These are phyloP conservation scores for Etheostoma perlongum DNA, from an alignment of 2,797 vertebrate genomes.

Conservation along the genomic window DNA sequence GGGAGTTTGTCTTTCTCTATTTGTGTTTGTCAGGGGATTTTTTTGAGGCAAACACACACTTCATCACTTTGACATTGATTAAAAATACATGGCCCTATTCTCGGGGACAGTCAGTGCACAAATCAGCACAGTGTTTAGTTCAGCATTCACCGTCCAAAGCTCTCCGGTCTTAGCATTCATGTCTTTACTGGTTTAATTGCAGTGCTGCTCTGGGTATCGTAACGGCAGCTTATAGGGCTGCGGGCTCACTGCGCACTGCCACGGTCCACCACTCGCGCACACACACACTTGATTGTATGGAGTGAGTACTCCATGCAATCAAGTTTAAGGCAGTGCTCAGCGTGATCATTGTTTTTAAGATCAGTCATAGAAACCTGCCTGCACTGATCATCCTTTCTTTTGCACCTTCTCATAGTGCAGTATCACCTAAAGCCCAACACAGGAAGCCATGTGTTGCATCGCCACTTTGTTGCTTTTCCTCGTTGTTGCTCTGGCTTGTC, in stretches of 20 bases:
- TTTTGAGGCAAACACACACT: conserved; percentile 78
- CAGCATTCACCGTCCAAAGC: conserved; percentile 52
- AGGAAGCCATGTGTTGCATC: conserved; percentile 8
- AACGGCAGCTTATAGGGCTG: conserved; percentile 63
- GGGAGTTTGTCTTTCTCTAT: conserved; percentile 77
- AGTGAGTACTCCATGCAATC: conserved; percentile 24
- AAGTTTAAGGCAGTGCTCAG: conserved; percentile 40
- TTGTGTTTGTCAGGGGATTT: conserved; percentile 81
- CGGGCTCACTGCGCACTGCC: conserved; percentile 50
- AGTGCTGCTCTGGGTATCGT: conserved; percentile 73
- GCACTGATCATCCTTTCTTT: conserved; percentile 8
- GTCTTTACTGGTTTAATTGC: conserved; percentile 72
- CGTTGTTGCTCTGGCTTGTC: neutral
- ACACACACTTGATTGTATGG: neutral
- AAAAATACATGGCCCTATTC: conserved; percentile 83
- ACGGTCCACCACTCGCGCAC: conserved; percentile 32
- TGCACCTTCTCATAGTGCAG: conserved; percentile 6
- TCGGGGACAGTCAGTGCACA: conserved; percentile 77
- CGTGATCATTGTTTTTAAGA: conserved; percentile 59
- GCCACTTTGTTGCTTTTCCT: conserved; percentile 15
- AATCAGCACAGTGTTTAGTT: conserved; percentile 78
- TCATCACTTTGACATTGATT: conserved; percentile 85
- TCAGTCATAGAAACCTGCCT: conserved; percentile 42
- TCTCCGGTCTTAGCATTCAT: conserved; percentile 46
- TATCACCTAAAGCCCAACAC: conserved; percentile 17